Base-by-base conservation (phyloP, 2,888 invertebrate species). In the Spilarctia lutea region DNA sequence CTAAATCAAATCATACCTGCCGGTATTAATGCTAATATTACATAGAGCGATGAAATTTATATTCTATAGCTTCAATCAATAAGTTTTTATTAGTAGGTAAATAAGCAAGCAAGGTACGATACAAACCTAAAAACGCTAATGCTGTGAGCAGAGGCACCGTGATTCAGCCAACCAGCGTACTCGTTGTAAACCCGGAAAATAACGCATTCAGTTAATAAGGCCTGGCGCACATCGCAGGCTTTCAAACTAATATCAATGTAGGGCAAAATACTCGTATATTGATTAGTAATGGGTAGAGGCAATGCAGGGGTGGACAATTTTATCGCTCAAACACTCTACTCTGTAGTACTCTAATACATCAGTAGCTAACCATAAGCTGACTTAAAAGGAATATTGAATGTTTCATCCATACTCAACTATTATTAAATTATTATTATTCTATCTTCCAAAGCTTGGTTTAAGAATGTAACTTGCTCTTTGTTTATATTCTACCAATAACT, bases 61-160 rank as follows among this genome's bases (percentile, higher is more conserved):
- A n/a, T 45, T 42, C 1, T 67, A 30, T 45, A 67, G 18, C 39
- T 67, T 42, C 60, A 71, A 33, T n/a, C n/a, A n/a, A n/a, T n/a
- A 69, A 60, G 56, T 70, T 60, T 10, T 18, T 71, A 83, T 81
- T 79, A 83, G 79, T 83, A 77, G 30, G 30, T 52, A 77, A 81
- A 87, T 65, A 91, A 91, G 93, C 93, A 93, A 92, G 94, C 93
- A 68, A 39, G 68, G 79, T 83, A 85, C 85, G 90, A 82, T 95
- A 96, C 96, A 89, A 94, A 96, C 96, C 96, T 96, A 96, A 94
- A 95, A 95, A 93, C 90, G 90, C 86, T 94, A 93, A 92, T 93
- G 92, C 90, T 91, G 95, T 95, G 94, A 96, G 94, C 93, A 94
- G 95, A 94, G 94, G 93, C 92, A 94, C 94, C 94, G 93, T 87